A percentile compares a stretch with the other conserved stretches of the same genome.
Evolutionary conservation across 1,140 invertebrate genomes (phyloP).

Genomic region (Oncopodura yosiiana): DNA sequence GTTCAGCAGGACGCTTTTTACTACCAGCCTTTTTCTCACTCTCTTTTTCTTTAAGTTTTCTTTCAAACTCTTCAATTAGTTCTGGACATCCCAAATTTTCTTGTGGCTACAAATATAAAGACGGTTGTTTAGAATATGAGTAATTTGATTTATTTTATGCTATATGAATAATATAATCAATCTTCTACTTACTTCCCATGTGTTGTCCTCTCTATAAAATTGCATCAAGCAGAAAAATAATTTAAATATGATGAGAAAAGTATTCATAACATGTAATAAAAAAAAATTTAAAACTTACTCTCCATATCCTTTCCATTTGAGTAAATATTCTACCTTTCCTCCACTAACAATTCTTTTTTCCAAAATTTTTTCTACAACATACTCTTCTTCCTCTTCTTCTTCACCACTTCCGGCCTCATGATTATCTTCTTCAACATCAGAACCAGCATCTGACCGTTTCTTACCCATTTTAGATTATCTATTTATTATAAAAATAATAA

Average conservation of each 20-base stretch:
- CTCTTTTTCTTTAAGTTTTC: conserved; percentile 54
- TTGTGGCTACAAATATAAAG: conserved; percentile 47
- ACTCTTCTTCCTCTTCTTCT: conserved; percentile 53
- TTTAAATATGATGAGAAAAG: background rate
- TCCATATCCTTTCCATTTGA: conserved; percentile 83
- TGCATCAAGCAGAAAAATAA: background rate
- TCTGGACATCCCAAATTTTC: conserved; percentile 87
- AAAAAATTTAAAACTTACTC: conserved; percentile 6
- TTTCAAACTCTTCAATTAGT: conserved; percentile 76
- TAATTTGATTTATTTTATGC: too few relatives aligned
- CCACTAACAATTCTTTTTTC: conserved; percentile 60
- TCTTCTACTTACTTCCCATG: conserved; percentile 54
- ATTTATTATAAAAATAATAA: too few relatives aligned
- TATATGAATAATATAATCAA: too few relatives aligned
- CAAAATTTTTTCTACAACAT: conserved; percentile 80
- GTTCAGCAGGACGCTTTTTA: conserved; percentile 18
- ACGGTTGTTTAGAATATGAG: background rate
- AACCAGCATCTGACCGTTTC: too few relatives aligned
- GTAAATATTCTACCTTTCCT: conserved; percentile 73
- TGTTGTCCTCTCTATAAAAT: conserved; percentile 37
- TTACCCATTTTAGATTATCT: too few relatives aligned
- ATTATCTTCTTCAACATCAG: too few relatives aligned
- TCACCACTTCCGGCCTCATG: background rate
- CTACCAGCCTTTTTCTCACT: conserved; percentile 6
- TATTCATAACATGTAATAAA: background rate